Evolutionary conservation across 2,797 vertebrate species (phyloP), one percentile per base, ranked within the genome.

Genomic region (Aulostomus chinensis): DNA sequence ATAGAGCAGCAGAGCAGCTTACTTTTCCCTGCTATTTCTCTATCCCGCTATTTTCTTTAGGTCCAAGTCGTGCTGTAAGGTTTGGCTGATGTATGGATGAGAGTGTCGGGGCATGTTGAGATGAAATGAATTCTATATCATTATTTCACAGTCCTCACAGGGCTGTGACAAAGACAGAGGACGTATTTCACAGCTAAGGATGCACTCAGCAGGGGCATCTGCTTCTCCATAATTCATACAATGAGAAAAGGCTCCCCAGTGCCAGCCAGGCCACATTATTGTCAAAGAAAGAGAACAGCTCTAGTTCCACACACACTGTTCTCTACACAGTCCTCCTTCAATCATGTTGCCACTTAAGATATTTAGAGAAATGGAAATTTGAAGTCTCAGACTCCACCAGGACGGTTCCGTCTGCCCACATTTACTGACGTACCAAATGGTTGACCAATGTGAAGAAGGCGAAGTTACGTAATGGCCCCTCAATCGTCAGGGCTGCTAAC

Each of bases 41-140:
- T 12, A 6, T 7, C 24, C 20, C 20, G 8, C 11, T 29, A 90
- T 93, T 93, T 94, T 67, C 31, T 39, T 38, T 32, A 22, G 29
- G 43, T 93, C 91, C 92, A 91, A 93, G 93, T 94, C 91, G 82
- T 90, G 89, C 91, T 85, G 91, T 88, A 93, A 91, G 91, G 93
- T 84, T 89, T 80, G 90, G 85, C 89, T 94, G 92, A 93, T 93
- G 90, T 92, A 92, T 92, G 89, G 93, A 88, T 89, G 89, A 92
- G 87, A 90, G 89, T 91, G 86, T 79, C 68, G 18, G 78, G 82
- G 81, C 89, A 89, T 90, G 86, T 90, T 90, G 86, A 91, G 89
- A 93, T 93, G 85, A 95, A 94, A 93, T 91, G 88, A 93, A 94
- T 94, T 93, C 91, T 93, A 89, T 91, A 93, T 93, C 93, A 91